Evolutionary conservation across 2,888 invertebrate species (phyloP).

Genomic region (Nemotelus pantherinus): DNA sequence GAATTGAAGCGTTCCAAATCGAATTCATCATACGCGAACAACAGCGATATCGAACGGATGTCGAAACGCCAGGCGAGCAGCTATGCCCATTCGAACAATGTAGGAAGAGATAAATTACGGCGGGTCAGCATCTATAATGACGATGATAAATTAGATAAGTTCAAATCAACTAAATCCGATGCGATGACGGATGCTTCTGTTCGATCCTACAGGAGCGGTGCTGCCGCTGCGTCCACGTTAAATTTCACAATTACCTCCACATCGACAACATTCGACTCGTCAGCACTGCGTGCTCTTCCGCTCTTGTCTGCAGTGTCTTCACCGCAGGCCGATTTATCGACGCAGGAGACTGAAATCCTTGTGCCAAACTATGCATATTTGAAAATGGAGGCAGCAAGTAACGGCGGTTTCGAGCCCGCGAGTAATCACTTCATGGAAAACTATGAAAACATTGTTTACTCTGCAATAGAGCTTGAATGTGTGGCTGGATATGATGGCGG

Average conservation of each 20-base stretch:
- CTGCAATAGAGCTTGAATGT: slow-evolving; percentile 81
- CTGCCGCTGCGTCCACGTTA: not conserved
- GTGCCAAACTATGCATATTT: slow-evolving; percentile 50
- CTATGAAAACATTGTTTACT: slow-evolving; percentile 63
- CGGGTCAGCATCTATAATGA: slow-evolving; percentile 48
- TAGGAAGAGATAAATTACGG: slow-evolving; percentile 51
- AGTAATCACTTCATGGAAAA: slow-evolving; percentile 59
- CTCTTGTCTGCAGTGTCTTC: not conserved
- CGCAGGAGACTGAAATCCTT: not conserved
- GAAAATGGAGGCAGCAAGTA: slow-evolving; percentile 45
- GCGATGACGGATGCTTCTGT: slow-evolving; percentile 49
- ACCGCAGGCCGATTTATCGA: not conserved
- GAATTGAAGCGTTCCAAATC: slow-evolving; percentile 48
- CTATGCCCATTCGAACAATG: slow-evolving; percentile 15
- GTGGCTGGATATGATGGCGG: slow-evolving; percentile 90
- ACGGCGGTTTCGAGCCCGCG: slow-evolving; percentile 17
- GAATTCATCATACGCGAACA: slow-evolving; percentile 51
- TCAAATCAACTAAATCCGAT: slow-evolving; percentile 61
- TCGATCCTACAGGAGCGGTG: slow-evolving; percentile 5
- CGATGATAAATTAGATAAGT: slow-evolving; percentile 58
- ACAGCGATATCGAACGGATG: slow-evolving; percentile 48
- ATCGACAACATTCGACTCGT: slow-evolving; percentile 30
- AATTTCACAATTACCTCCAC: slow-evolving; percentile 48
- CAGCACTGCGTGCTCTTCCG: not conserved
- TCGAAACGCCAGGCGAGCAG: slow-evolving; percentile 50